Evolutionary conservation across 2,797 vertebrate species (phyloP).

Genomic region (Perodicticus potto): DNA sequence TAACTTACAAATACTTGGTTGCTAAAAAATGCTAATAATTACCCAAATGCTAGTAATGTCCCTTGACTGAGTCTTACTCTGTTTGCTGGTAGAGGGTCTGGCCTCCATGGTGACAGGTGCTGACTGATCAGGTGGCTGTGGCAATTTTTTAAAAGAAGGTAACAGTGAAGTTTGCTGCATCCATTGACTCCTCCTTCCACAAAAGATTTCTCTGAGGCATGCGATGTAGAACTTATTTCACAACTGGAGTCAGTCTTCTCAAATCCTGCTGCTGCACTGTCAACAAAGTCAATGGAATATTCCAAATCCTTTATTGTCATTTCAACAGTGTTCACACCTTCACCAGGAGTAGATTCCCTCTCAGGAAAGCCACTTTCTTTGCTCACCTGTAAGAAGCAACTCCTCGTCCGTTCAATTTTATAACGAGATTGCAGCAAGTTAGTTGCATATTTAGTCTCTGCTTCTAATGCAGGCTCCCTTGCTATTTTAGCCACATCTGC

Average conservation of each 20-base stretch:
- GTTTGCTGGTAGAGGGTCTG: neutral
- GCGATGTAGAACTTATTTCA: neutral
- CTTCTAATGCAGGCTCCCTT: neutral
- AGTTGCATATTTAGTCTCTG: neutral
- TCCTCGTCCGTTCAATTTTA: neutral
- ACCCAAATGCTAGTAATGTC: neutral
- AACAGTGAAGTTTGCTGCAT: neutral
- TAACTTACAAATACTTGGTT: neutral
- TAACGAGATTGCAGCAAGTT: neutral
- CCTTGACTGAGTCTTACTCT: neutral
- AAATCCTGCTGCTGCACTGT: neutral
- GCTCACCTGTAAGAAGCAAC: neutral
- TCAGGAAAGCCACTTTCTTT: neutral
- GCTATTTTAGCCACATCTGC: neutral
- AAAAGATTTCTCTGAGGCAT: neutral
- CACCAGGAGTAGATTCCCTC: neutral
- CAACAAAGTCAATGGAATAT: neutral
- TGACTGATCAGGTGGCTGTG: neutral
- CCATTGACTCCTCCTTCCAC: neutral
- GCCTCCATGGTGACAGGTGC: neutral
- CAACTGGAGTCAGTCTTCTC: neutral
- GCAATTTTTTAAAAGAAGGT: neutral
- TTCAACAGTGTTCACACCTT: neutral
- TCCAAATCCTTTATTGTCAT: neutral
- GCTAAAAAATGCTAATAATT: neutral